Evolutionary conservation across 2,888 invertebrate species (phyloP).

Genomic region (Xylota segnis): DNA sequence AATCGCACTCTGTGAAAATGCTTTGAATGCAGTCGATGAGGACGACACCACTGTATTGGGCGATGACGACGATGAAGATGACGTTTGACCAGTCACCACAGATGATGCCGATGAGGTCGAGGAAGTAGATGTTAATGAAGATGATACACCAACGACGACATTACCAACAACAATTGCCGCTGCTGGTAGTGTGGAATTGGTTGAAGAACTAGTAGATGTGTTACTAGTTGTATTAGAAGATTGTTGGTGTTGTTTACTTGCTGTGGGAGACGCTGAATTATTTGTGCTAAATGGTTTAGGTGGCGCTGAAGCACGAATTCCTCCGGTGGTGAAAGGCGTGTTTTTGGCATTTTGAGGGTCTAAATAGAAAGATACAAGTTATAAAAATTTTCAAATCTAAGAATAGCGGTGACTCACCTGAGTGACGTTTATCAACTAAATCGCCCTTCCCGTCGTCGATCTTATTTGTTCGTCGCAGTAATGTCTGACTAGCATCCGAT

Average conservation of each 20-base stretch:
- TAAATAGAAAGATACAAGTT: slow-evolving; percentile 48
- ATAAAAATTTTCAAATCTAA: background rate
- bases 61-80: slow-evolving; percentile 76
- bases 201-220: slow-evolving; percentile 61
- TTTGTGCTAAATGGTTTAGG: slow-evolving; percentile 72
- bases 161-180: slow-evolving; percentile 78
- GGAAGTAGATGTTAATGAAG: slow-evolving; percentile 78
- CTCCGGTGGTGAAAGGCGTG: slow-evolving; percentile 22
- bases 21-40: slow-evolving; percentile 77
- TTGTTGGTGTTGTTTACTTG: slow-evolving; percentile 63
- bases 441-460: slow-evolving; percentile 42
- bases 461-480: slow-evolving; percentile 78
- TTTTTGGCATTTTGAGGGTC: slow-evolving; percentile 80
- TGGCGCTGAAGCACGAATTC: slow-evolving; percentile 79
- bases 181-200: slow-evolving; percentile 67
- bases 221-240: slow-evolving; percentile 27
- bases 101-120: slow-evolving; percentile 78
- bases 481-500: slow-evolving; percentile 78
- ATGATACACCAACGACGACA: slow-evolving; percentile 77
- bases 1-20: slow-evolving; percentile 77
- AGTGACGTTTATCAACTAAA: slow-evolving; percentile 77
- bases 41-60: slow-evolving; percentile 78
- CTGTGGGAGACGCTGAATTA: slow-evolving; percentile 48
- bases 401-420: slow-evolving; percentile 75
- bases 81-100: slow-evolving; percentile 63